phyloP scores from a whole-genome alignment of 1,140 invertebrate species.

The Eupeodes corollae region DNA sequence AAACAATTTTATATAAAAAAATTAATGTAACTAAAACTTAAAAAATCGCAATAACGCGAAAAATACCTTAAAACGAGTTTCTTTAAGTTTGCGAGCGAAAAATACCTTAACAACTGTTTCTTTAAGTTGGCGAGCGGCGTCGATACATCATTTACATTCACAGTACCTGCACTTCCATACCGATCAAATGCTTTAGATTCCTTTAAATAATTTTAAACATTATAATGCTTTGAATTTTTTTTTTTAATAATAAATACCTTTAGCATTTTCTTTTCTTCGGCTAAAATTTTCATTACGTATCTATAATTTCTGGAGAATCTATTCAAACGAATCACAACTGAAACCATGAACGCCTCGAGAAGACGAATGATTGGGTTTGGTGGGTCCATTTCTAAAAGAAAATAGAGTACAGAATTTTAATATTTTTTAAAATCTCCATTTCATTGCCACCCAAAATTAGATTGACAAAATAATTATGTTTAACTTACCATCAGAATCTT shows the following conservation, averaged over 20 bases:
- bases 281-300: conserved; percentile 71
- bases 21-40: too few species aligned
- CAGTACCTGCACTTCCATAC: conserved; percentile 1
- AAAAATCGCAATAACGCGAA: too few species aligned
- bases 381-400: neutral
- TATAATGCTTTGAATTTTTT: too few species aligned
- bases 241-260: conserved; percentile 53
- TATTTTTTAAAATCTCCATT: neutral
- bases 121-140: too few species aligned
- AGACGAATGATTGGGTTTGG: conserved; percentile 32
- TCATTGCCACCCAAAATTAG: neutral
- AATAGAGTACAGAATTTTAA: conserved; percentile 34
- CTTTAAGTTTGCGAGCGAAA: too few species aligned
- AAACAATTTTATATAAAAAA: too few species aligned
- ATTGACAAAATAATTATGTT: too few species aligned
- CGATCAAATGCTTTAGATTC: conserved; percentile 3
- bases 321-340: conserved; percentile 78
- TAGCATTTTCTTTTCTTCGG: conserved; percentile 67
- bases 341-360: conserved; percentile 64
- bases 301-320: conserved; percentile 84
- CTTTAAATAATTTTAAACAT: neutral
- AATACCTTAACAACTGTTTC: too few species aligned
- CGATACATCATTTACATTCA: too few species aligned
- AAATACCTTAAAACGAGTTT: too few species aligned
- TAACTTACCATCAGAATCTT: neutral